These are phyloP conservation scores for Drosophila sturtevanti DNA, from an alignment of 1,140 invertebrate genomes.

Conservation along the genomic window DNA sequence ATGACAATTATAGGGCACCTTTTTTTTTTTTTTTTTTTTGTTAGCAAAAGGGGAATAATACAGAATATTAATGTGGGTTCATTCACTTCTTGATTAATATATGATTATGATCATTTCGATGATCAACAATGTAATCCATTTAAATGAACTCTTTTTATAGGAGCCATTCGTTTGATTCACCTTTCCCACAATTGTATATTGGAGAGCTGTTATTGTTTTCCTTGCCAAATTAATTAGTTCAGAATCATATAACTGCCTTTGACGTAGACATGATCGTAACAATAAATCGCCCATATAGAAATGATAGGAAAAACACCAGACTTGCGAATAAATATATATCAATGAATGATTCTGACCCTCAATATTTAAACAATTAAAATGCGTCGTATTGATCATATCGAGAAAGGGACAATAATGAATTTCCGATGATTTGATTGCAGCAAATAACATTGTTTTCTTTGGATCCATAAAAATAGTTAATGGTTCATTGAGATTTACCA, in stretches of 20 bases:
- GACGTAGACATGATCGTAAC: neutral
- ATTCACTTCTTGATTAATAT: slow-evolving; percentile 3
- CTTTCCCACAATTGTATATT: slow-evolving; percentile 4
- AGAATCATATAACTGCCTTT: neutral
- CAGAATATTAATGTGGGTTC: slow-evolving; percentile 2
- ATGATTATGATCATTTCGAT: neutral
- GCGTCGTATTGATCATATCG: neutral
- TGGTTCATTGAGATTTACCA: neutral
- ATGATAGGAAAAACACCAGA: slow-evolving; percentile 15
- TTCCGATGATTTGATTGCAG: neutral
- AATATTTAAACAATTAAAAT: neutral
- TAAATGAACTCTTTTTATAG: neutral
- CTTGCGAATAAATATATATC: neutral
- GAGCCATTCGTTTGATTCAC: neutral
- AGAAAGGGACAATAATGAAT: neutral
- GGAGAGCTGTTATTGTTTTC: neutral
- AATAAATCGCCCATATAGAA: slow-evolving; percentile 12
- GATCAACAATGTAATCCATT: neutral
- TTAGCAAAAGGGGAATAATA: neutral
- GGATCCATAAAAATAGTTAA: neutral
- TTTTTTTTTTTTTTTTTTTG: too few species aligned
- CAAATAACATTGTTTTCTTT: neutral
- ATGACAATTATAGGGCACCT: slow-evolving; percentile 70
- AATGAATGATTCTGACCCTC: slow-evolving; percentile 4
- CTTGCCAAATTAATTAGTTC: neutral